phyloP scores from a whole-genome alignment of 2,113 vertebrate species.

The Sebastes schlegelii region DNA sequence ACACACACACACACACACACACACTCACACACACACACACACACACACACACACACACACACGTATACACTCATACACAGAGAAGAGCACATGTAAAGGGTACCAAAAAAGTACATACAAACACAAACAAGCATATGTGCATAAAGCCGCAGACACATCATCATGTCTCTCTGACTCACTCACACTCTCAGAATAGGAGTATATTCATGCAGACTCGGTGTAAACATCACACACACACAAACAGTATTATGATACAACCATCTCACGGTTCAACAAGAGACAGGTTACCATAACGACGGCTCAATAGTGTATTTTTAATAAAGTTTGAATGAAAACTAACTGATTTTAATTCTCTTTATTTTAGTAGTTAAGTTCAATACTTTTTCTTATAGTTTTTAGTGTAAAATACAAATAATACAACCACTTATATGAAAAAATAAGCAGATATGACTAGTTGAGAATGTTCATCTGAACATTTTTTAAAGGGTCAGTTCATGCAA shows the following conservation, averaged over 20 bases:
- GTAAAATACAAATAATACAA: not conserved
- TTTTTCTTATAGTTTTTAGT: not conserved
- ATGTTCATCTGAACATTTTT: not conserved
- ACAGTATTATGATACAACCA: not conserved
- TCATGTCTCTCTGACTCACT: constrained; percentile 30
- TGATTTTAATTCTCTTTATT: not conserved
- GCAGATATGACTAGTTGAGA: no score
- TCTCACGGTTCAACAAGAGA: not conserved
- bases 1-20: constrained; percentile 41
- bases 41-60: constrained; percentile 1
- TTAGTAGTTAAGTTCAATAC: not conserved
- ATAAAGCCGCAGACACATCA: constrained; percentile 18
- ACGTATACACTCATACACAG: constrained; percentile 4
- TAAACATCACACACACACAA: constrained; percentile 50
- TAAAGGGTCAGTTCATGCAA: not conserved
- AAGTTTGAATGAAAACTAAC: not conserved
- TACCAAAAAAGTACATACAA: constrained; percentile 24
- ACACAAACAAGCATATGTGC: constrained; percentile 13
- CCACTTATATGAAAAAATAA: not conserved
- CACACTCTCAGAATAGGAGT: constrained; percentile 34
- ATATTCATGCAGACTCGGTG: not conserved
- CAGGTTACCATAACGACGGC: not conserved
- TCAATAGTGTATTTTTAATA: not conserved
- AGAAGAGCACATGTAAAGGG: constrained; percentile 34
- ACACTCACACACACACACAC: constrained; percentile 22